A percentile compares a stretch with the other conserved stretches of the same genome.
Evolutionary conservation across 2,113 vertebrate genomes (phyloP).

Genomic region (Chloropsis cyanopogon): DNA sequence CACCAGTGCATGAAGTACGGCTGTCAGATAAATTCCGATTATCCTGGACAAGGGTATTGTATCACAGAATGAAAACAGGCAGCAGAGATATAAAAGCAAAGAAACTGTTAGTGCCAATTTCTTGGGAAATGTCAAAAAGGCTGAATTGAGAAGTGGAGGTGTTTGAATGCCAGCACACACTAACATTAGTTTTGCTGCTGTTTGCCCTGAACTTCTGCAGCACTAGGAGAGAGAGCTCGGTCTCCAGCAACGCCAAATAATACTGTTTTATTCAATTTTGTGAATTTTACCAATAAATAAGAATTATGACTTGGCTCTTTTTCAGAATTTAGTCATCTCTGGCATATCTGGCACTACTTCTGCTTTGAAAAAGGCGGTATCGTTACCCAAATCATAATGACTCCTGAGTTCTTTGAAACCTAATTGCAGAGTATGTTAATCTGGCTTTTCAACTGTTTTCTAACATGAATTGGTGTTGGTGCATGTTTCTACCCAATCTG

Average conservation of each 20-base stretch:
- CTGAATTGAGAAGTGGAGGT: neutral
- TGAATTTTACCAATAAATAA: neutral
- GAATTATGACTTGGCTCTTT: slow-evolving; percentile 8
- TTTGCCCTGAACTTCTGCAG: neutral
- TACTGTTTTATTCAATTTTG: neutral
- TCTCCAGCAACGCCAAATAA: neutral
- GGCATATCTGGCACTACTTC: slow-evolving; percentile 53
- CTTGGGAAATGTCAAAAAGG: neutral
- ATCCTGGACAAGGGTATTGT: neutral
- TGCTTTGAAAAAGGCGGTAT: slow-evolving; percentile 58
- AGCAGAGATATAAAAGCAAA: neutral
- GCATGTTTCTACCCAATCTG: neutral
- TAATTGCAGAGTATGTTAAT: slow-evolving; percentile 11
- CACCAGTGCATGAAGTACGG: neutral
- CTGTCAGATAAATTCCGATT: slow-evolving; percentile 1
- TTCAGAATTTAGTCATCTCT: slow-evolving; percentile 60
- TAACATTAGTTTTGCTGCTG: neutral
- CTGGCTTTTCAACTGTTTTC: neutral
- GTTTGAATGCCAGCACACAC: neutral
- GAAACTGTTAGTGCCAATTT: neutral
- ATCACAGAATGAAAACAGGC: neutral
- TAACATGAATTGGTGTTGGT: neutral
- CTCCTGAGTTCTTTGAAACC: slow-evolving; percentile 55
- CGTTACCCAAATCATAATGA: slow-evolving; percentile 26
- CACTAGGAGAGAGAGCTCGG: accelerated